Evolutionary conservation across 2,888 invertebrate genomes (phyloP), one percentile per base, ranked within the genome.

Genomic region (Drepanosiphum platanoidis): DNA sequence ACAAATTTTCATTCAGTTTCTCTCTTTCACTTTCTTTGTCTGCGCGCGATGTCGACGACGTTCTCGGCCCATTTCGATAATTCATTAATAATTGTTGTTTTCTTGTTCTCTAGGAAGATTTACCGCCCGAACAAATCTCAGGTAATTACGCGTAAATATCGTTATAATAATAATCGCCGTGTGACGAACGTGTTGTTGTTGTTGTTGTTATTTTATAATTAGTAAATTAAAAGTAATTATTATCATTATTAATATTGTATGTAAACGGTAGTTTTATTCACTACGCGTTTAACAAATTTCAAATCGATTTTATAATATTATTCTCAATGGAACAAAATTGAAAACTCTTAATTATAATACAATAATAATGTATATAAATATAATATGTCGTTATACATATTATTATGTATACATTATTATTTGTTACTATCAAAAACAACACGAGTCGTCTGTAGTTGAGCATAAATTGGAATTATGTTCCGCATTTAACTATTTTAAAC

Each of bases 91-190:
- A 71, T 82, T 75, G 22, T 75, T 75, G 30, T 88, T 88, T n/a
- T n/a, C n/a, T n/a, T 87, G 88, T 89, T 89, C 92, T 92, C 87
- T 92, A 96, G 95, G 95, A 96, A 91, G 96, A 96, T 91, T 93
- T 96, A 89, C 96, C 96, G 87, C 93, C 96, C 91, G 96, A 96
- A 92, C 96, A 96, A 92, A 94, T 96, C 89, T 95, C 95, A 90
- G 95, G 95, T 96, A 92, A 92, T 30, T 71, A 58, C 34, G 27
- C 39, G 39, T n/a, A n/a, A n/a, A n/a, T n/a, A n/a, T n/a, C 18
- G 34, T 34, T 68, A n/a, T n/a, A 15, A 70, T 61, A 58, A 34
- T 81, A 7, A 71, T 58, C 71, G 39, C 61, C 7, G 13, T 13
- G 46, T 30, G 34, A 18, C 61, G 27, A n/a, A n/a, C n/a, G n/a